Base-by-base conservation (phyloP, 2,888 invertebrate species). In the Cheilosia vernalis region DNA sequence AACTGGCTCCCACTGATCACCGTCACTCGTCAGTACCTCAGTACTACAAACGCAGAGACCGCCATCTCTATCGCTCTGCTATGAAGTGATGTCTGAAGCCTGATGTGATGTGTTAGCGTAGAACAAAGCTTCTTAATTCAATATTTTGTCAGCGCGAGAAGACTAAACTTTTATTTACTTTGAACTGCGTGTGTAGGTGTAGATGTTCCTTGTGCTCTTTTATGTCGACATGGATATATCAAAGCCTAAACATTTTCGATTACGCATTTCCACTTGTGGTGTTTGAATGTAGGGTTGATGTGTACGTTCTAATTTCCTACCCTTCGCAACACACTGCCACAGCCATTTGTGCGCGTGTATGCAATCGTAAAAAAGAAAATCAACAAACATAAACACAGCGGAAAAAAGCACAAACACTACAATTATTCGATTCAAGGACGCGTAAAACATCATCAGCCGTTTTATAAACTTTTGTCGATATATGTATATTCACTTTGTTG, bases 361-460 rank as follows among this genome's bases (percentile, higher is more conserved):
- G 63, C 42, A 44, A 44, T 15, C 40, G 42, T 73, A 63, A 66
- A 66, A 44, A 15, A 44, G 17, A 30, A 30, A 9, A 30, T 17
- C 17, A 47, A 49, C 56, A 67, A 67, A 76, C 40, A 60, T 60
- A 49, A 60, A 67, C 40, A 67, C 21, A 51, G 6, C 15, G 33
- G 27, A 66, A 44, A 55, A 44, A 64, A 51, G 5, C 72, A 72
- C 70, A 72, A 56, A 58, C 51, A 72, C 55, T 49, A 42, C 17
- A 21, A 61, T n/a, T 17, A 47, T 15, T 58, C 49, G 72, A 55
- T 79, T 79, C 78, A 79, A 79, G 78, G 78, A 79, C 78, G 72
- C 78, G 72, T 60, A 51, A 49, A 79, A 72, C 70, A 79, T 79
- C 58, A 79, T 53, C 78, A 72, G 78, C 72, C 72, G 78, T 72